phyloP scores from a whole-genome alignment of 2,888 invertebrate species.

The Leptinotarsa peninsularis region DNA sequence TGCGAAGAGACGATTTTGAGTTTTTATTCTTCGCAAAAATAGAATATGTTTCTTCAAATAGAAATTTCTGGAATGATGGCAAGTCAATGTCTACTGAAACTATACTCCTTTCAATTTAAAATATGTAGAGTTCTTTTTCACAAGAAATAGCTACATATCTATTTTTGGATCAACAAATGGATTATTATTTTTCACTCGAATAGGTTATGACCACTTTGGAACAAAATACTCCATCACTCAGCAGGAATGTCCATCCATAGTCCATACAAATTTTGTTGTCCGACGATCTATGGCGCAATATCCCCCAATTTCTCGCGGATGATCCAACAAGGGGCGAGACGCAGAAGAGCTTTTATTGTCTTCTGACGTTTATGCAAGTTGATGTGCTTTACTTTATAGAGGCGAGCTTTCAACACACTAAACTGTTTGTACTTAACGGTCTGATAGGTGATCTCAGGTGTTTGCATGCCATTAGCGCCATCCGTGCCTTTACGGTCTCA shows the following conservation, averaged over 20 bases:
- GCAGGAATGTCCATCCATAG: neutral
- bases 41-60: no score
- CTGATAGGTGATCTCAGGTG: slow-evolving; percentile 65
- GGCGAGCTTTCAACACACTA: slow-evolving; percentile 59
- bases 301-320: slow-evolving; percentile 17
- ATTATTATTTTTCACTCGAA: no score
- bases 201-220: no score
- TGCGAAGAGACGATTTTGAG: no score
- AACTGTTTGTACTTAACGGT: slow-evolving; percentile 58
- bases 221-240: no score
- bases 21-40: no score
- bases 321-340: slow-evolving; percentile 38
- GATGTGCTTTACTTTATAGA: slow-evolving; percentile 64
- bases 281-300: slow-evolving; percentile 31
- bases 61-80: no score
- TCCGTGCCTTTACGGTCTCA: slow-evolving; percentile 52
- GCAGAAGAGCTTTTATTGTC: slow-evolving; percentile 47
- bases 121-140: no score
- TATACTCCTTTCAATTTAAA: no score
- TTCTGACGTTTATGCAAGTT: slow-evolving; percentile 63
- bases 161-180: no score
- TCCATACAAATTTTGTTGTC: neutral
- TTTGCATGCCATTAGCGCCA: slow-evolving; percentile 64
- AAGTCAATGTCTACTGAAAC: no score
- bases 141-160: no score